Evolutionary conservation across 2,888 invertebrate genomes (phyloP).

Genomic region (Stratiomys singularior): DNA sequence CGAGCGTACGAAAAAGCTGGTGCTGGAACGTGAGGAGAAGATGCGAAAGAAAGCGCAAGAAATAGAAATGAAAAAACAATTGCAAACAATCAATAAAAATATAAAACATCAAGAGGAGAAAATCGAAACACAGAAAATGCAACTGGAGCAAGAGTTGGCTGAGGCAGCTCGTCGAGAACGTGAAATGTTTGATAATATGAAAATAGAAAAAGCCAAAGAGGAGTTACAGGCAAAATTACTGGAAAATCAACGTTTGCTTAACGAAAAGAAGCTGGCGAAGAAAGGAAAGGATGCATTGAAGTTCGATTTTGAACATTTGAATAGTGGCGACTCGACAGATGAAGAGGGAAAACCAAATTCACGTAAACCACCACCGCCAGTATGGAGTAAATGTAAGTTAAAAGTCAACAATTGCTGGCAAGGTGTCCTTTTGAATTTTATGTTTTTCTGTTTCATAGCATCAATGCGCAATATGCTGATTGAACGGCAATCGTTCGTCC

Average conservation of each 20-base stretch:
- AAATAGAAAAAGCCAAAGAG: slow-evolving; percentile 55
- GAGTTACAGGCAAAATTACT: slow-evolving; percentile 49
- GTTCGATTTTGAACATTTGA: slow-evolving; percentile 64
- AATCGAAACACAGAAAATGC: slow-evolving; percentile 48
- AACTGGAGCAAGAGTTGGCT: slow-evolving; percentile 52
- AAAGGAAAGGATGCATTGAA: slow-evolving; percentile 54
- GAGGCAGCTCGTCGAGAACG: slow-evolving; percentile 58
- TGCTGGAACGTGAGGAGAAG: slow-evolving; percentile 63
- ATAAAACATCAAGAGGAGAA: slow-evolving; percentile 46
- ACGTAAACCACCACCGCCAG: slow-evolving; percentile 61
- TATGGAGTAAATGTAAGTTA: slow-evolving; percentile 67
- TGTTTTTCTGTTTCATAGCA: slow-evolving; percentile 58
- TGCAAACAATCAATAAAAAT: slow-evolving; percentile 61
- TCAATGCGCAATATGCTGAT: slow-evolving; percentile 67
- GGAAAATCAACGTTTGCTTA: slow-evolving; percentile 54
- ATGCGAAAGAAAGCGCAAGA: slow-evolving; percentile 59
- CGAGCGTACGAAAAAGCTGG: slow-evolving; percentile 60
- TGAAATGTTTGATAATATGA: slow-evolving; percentile 59
- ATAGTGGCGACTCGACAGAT: slow-evolving; percentile 65
- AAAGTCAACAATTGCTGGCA: no score
- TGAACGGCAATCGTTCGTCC: slow-evolving; percentile 65
- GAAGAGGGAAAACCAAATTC: slow-evolving; percentile 62
- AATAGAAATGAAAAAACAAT: slow-evolving; percentile 58
- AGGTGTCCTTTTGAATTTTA: no score
- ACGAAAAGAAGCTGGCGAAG: slow-evolving; percentile 56